Evolutionary conservation across 1,140 invertebrate species (phyloP), one percentile per base, ranked within the genome.

Genomic region (Thaumatotibia leucotreta): DNA sequence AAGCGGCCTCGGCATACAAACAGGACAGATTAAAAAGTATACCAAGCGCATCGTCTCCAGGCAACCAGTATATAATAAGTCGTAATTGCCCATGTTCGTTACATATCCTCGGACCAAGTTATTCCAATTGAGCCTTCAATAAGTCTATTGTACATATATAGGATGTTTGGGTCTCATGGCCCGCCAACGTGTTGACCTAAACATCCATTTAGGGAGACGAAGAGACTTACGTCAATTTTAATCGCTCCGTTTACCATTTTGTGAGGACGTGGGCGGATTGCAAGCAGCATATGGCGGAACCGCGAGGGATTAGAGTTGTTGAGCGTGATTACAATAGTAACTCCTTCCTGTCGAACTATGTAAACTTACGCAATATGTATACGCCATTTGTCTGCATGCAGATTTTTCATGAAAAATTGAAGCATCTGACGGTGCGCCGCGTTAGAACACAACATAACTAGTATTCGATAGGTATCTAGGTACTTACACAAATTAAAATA

Each of bases 1-100:
- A 27, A 73, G 20, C 72, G 79, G 64, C 84, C 83, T 79, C 79
- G 83, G 72, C 83, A 72, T 62, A 82, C 65, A 77, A 82, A 82
- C 52, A 27, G 52, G 17, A 45, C 39, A 17, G 1, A 45, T 45
- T 45, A 20, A 45, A 45, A 17, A 20, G 39, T 17, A 20, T 20
- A 8, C 39, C 9, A n/a, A 20, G 39, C 17, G 17, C n/a, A 45
- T 45, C 39, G 39, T 6, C 39, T 20, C 39, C 4, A 45, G 14
- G 8, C 1, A 45, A 45, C 39, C 39, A 45, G 39, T 45, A 20
- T 45, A 20, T 20, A 17, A 45, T 45, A 17, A 20, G 14, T 20
- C 20, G 52, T 10, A 1, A 3, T n/a, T 58, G 52, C 22, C 9
- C 4, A 24, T 14, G 24, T 9, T 23, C 20, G 17, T 20, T 20